A percentile compares a stretch with the other conserved stretches of the same genome.
phyloP scores from a whole-genome alignment of 1,140 invertebrate genomes.

The Scaptomyza graminum region DNA sequence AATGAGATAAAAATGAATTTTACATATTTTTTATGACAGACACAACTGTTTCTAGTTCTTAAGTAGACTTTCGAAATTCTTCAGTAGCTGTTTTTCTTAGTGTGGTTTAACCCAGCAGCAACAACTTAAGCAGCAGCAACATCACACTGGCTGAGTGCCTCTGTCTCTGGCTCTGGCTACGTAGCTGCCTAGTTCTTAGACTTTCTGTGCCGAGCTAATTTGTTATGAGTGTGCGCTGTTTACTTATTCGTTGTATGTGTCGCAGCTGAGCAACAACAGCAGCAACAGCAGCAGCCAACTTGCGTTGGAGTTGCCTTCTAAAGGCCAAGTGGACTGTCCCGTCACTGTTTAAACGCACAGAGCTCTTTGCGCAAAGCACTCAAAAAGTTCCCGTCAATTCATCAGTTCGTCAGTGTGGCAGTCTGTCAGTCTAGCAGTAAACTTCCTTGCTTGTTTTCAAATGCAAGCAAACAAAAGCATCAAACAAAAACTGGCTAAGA shows the following conservation, averaged over 20 bases:
- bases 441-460: slow-evolving; percentile 75
- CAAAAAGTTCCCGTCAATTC: slow-evolving; percentile 27
- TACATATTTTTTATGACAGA: no score
- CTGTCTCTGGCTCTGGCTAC: slow-evolving; percentile 2
- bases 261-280: slow-evolving; percentile 19
- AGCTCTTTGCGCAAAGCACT: slow-evolving; percentile 28
- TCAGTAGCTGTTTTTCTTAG: background rate
- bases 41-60: no score
- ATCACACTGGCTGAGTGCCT: slow-evolving; percentile 14
- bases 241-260: slow-evolving; percentile 60
- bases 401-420: slow-evolving; percentile 57
- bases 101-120: slow-evolving; percentile 24
- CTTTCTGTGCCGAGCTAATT: slow-evolving; percentile 59
- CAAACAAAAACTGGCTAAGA: slow-evolving; percentile 64
- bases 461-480: slow-evolving; percentile 61
- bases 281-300: slow-evolving; percentile 15
- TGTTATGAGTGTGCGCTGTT: slow-evolving; percentile 60
- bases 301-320: slow-evolving; percentile 52
- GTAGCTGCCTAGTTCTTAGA: slow-evolving; percentile 24
- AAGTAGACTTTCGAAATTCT: no score
- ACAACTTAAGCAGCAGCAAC: slow-evolving; percentile 2
- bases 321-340: slow-evolving; percentile 45
- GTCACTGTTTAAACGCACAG: background rate
- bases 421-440: slow-evolving; percentile 39
- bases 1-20: no score